A percentile compares a stretch with the other conserved stretches of the same genome.
Evolutionary conservation across 2,797 vertebrate genomes (phyloP).

Genomic region (Sparus aurata): DNA sequence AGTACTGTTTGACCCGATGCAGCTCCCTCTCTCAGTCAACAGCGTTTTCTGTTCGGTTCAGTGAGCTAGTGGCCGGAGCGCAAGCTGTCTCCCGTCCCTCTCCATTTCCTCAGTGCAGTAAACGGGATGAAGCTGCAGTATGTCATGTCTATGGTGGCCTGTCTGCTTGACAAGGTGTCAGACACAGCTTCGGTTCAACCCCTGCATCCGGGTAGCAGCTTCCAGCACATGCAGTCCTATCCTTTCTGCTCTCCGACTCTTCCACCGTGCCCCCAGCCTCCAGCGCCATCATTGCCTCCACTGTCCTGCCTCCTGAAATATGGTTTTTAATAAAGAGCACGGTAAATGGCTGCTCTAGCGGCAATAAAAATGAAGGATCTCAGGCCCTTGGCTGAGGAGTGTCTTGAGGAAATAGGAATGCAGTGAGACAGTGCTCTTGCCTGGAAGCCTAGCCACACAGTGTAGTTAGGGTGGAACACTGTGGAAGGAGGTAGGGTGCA

Average conservation of each 20-base stretch:
- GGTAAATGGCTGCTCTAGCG: slow-evolving; percentile 81
- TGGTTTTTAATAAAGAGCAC: slow-evolving; percentile 88
- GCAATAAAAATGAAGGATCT: slow-evolving; percentile 86
- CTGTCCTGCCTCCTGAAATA: slow-evolving; percentile 82
- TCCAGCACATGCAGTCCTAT: slow-evolving; percentile 59
- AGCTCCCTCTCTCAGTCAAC: slow-evolving; percentile 75
- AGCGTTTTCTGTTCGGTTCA: slow-evolving; percentile 73
- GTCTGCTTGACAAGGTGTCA: slow-evolving; percentile 84
- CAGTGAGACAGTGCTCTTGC: slow-evolving; percentile 66
- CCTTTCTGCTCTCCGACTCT: slow-evolving; percentile 48
- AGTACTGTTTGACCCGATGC: slow-evolving; percentile 74
- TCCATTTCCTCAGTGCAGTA: slow-evolving; percentile 80
- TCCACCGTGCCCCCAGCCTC: slow-evolving; percentile 59
- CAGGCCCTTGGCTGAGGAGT: slow-evolving; percentile 73
- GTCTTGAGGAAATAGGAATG: slow-evolving; percentile 79
- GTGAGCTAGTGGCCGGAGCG: slow-evolving; percentile 74
- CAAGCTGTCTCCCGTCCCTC: slow-evolving; percentile 83
- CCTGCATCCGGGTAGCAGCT: slow-evolving; percentile 59
- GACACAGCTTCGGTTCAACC: slow-evolving; percentile 70
- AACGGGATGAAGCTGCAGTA: slow-evolving; percentile 81
- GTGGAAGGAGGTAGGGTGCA: slow-evolving; percentile 27
- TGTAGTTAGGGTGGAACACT: slow-evolving; percentile 43
- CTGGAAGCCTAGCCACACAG: slow-evolving; percentile 59
- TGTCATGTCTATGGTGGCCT: slow-evolving; percentile 81
- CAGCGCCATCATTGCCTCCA: slow-evolving; percentile 67